These are phyloP conservation scores for Sylvia atricapilla DNA, from an alignment of 2,113 vertebrate species.

Conservation along the genomic window DNA sequence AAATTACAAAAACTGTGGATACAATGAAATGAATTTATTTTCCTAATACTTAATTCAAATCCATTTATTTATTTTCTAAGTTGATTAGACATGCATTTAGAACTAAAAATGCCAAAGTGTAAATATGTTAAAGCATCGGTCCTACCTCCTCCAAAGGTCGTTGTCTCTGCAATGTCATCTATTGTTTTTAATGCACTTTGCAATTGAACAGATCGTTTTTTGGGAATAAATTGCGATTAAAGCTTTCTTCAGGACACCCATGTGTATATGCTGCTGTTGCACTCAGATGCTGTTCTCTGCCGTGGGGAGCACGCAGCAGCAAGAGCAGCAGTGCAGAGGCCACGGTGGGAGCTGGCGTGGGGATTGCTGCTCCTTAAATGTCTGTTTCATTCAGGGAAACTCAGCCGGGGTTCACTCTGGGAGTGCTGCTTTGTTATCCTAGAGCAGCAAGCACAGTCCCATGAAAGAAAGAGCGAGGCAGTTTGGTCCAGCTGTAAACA, in stretches of 20 bases:
- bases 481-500: slow-evolving; percentile 20
- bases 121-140: not conserved
- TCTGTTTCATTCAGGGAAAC: slow-evolving; percentile 36
- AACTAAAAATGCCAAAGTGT: not conserved
- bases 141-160: fast-evolving
- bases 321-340: not conserved
- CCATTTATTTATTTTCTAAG: not conserved
- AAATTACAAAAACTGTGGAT: not conserved
- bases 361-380: slow-evolving; percentile 29
- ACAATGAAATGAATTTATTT: not conserved
- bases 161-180: not conserved
- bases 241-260: not conserved
- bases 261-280: not conserved
- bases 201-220: not conserved
- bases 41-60: not conserved
- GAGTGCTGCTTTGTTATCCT: not conserved
- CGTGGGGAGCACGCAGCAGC: not conserved
- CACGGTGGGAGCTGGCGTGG: not conserved
- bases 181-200: not conserved
- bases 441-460: not conserved
- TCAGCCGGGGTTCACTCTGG: not conserved
- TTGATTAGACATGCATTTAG: not conserved
- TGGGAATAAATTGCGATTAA: not conserved
- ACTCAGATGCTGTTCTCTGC: not conserved
- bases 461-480: not conserved